Conservation (phyloP, 2,888 invertebrate species). For the Chymomyza amoena region DNA sequence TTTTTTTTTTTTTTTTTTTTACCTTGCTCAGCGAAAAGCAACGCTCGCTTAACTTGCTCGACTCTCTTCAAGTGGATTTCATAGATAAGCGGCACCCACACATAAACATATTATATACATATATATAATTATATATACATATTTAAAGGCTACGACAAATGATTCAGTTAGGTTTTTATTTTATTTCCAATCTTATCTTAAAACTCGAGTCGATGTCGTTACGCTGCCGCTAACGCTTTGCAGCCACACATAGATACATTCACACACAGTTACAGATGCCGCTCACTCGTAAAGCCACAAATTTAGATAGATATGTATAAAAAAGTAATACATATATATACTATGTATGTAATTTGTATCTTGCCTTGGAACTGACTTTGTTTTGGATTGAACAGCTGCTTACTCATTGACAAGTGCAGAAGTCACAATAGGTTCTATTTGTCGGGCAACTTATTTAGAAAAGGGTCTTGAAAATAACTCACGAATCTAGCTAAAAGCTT, state of each 20-base stretch:
- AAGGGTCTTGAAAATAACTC: neutral
- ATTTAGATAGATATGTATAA: neutral
- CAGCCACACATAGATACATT: neutral
- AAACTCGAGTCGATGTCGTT: slow-evolving; percentile 69
- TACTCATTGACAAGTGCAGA: neutral
- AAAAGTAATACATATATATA: neutral
- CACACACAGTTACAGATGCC: neutral
- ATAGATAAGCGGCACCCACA: slow-evolving; percentile 47
- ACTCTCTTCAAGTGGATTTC: slow-evolving; percentile 51
- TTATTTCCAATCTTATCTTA: slow-evolving; percentile 70
- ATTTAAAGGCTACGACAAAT: slow-evolving; percentile 3
- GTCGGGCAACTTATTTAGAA: neutral
- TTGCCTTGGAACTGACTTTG: slow-evolving; percentile 22
- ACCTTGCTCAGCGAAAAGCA: slow-evolving; percentile 56
- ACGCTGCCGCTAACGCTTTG: slow-evolving; percentile 28
- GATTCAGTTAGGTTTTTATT: slow-evolving; percentile 32
- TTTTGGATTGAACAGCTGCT: neutral
- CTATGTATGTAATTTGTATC: slow-evolving; percentile 4
- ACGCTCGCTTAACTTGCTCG: slow-evolving; percentile 27
- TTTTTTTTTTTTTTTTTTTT: slow-evolving; percentile 20
- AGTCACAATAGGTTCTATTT: neutral
- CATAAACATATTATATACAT: slow-evolving; percentile 31
- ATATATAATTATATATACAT: slow-evolving; percentile 18
- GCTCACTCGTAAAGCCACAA: neutral
- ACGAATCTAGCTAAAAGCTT: neutral